These are phyloP conservation scores for Rhynchophorus ferrugineus DNA, from an alignment of 1,140 invertebrate species.

Conservation along the genomic window DNA sequence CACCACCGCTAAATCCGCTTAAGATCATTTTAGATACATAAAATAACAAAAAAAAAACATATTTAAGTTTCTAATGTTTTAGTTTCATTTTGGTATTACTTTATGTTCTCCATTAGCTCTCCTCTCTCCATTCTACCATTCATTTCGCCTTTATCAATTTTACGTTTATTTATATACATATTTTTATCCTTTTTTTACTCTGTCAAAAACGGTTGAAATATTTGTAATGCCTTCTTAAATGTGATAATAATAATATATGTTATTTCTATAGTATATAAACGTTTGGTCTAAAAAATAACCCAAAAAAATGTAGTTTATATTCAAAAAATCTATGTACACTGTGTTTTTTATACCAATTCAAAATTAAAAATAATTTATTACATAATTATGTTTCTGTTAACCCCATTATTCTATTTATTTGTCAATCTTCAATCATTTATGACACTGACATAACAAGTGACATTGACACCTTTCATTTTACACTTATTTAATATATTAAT, in stretches of 20 bases:
- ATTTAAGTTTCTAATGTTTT: not conserved
- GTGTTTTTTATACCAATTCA: conserved; percentile 7
- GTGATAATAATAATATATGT: conserved; percentile 3
- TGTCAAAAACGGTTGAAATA: not conserved
- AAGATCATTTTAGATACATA: conserved; percentile 4
- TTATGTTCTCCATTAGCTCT: not conserved
- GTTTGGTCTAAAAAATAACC: not conserved
- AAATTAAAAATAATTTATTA: conserved; percentile 13
- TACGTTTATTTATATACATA: not conserved
- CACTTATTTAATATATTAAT: no score
- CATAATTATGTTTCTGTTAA: conserved; percentile 1
- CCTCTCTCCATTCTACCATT: not conserved
- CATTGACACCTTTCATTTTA: no score
- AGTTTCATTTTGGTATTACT: not conserved
- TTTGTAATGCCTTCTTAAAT: conserved; percentile 7
- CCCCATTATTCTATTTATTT: not conserved
- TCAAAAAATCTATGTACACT: conserved; percentile 2
- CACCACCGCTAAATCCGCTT: conserved; percentile 28
- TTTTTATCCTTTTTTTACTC: not conserved
- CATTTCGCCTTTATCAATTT: not conserved
- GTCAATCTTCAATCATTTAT: conserved; percentile 3
- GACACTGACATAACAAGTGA: no score
- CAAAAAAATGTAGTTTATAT: conserved; percentile 1
- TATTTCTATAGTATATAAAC: not conserved
- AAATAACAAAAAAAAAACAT: not conserved